A percentile compares a stretch with the other conserved stretches of the same genome.
These are phyloP conservation scores for Dermochelys coriacea DNA, from an alignment of 2,797 vertebrate genomes.

Conservation along the genomic window DNA sequence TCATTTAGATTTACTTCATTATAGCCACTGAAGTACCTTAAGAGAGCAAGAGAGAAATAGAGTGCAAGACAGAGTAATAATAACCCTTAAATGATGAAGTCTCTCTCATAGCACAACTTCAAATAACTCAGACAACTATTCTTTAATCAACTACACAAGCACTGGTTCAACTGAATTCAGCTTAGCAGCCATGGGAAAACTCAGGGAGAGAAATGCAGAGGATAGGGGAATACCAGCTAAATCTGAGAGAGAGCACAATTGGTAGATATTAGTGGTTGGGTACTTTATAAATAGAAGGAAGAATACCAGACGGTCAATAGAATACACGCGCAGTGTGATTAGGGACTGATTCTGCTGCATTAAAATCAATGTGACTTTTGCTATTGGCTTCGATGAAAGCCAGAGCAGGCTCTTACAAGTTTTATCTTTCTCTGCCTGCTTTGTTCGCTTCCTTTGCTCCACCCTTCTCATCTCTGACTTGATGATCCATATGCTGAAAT, in stretches of 20 bases:
- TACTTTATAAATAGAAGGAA: neutral
- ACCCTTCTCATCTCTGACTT: neutral
- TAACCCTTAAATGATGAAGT: conserved; percentile 70
- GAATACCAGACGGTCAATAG: neutral
- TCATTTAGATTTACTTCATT: conserved; percentile 81
- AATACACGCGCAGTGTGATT: conserved; percentile 8
- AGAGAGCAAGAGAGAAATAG: conserved; percentile 64
- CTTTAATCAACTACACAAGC: conserved; percentile 71
- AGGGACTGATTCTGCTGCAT: conserved; percentile 3
- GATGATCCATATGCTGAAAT: neutral
- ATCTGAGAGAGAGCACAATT: neutral
- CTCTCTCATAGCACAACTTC: conserved; percentile 69
- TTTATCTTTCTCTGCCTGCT: neutral
- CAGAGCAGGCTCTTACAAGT: neutral
- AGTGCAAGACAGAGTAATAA: conserved; percentile 74
- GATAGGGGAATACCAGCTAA: neutral
- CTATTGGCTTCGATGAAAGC: neutral
- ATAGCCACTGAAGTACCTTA: conserved; percentile 68
- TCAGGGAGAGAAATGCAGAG: neutral
- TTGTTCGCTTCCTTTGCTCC: neutral
- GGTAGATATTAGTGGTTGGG: neutral
- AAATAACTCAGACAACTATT: conserved; percentile 66
- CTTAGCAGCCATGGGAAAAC: neutral
- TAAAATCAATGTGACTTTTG: neutral
- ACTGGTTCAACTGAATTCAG: conserved; percentile 23